phyloP scores from a whole-genome alignment of 2,888 invertebrate genomes.

The Ophonus ardosiacus region DNA sequence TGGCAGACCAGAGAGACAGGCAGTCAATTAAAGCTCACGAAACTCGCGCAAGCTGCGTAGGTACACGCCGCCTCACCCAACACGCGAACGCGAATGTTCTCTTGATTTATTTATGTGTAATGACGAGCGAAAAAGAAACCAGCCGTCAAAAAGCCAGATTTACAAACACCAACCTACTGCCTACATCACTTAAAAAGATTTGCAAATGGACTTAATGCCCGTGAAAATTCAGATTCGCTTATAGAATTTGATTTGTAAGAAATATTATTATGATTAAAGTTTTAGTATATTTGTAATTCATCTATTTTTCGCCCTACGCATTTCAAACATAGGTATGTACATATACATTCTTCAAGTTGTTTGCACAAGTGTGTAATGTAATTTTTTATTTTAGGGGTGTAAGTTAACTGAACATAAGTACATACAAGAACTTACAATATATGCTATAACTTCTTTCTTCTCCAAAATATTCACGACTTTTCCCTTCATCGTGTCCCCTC shows the following conservation, averaged over 20 bases:
- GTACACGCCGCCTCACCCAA: neutral
- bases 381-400: too few species aligned
- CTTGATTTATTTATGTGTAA: constrained; percentile 30
- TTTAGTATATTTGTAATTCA: neutral
- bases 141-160: constrained; percentile 2
- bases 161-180: neutral
- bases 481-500: too few species aligned
- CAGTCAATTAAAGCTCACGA: constrained; percentile 22
- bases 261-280: neutral
- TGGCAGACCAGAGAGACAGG: constrained; percentile 14
- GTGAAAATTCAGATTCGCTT: neutral
- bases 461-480: too few species aligned
- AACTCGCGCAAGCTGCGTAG: neutral
- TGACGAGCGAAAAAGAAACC: constrained; percentile 27
- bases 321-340: too few species aligned
- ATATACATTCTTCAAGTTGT: too few species aligned
- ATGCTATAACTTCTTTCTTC: too few species aligned
- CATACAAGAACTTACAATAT: too few species aligned
- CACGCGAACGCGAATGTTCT: neutral
- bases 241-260: neutral
- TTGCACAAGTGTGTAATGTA: too few species aligned
- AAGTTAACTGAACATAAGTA: too few species aligned
- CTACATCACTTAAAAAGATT: constrained; percentile 12
- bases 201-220: neutral
- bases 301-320: too few species aligned